These are phyloP conservation scores for Actias luna DNA, from an alignment of 2,888 invertebrate species.

Conservation along the genomic window DNA sequence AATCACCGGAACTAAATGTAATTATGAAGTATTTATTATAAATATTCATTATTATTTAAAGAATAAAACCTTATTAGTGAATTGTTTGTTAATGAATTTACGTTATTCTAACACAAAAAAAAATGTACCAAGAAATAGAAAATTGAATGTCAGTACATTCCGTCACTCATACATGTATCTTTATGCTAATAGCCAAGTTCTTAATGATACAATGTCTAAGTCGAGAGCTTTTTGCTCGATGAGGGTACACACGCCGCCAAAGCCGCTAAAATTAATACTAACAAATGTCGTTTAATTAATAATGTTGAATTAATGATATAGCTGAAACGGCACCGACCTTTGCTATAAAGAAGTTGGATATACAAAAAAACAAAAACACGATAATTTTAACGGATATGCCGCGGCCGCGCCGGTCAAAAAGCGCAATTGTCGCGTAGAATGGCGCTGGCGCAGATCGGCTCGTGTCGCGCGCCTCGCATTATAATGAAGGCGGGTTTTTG, in stretches of 20 bases:
- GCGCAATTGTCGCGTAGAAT: conserved; percentile 43
- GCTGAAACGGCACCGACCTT: neutral
- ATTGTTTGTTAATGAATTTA: too few relatives aligned
- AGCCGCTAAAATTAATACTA: neutral
- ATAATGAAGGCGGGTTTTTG: conserved; percentile 70
- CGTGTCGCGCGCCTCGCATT: conserved; percentile 66
- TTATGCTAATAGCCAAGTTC: neutral
- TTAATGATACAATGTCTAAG: neutral
- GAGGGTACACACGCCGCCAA: neutral
- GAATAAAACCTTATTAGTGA: too few relatives aligned
- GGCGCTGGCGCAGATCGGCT: conserved; percentile 42
- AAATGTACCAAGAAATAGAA: neutral
- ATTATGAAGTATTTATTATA: too few relatives aligned
- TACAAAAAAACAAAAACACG: neutral
- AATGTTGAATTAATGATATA: neutral
- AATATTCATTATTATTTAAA: too few relatives aligned
- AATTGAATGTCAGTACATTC: neutral
- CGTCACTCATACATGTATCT: neutral
- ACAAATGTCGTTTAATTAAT: neutral
- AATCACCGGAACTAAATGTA: too few relatives aligned
- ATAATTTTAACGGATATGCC: conserved; percentile 3
- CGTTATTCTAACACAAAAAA: too few relatives aligned
- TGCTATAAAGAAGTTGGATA: neutral
- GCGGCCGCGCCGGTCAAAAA: conserved; percentile 41
- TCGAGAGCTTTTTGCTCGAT: neutral